These are phyloP conservation scores for Corythoichthys intestinalis DNA, from an alignment of 2,113 vertebrate species.

Conservation along the genomic window DNA sequence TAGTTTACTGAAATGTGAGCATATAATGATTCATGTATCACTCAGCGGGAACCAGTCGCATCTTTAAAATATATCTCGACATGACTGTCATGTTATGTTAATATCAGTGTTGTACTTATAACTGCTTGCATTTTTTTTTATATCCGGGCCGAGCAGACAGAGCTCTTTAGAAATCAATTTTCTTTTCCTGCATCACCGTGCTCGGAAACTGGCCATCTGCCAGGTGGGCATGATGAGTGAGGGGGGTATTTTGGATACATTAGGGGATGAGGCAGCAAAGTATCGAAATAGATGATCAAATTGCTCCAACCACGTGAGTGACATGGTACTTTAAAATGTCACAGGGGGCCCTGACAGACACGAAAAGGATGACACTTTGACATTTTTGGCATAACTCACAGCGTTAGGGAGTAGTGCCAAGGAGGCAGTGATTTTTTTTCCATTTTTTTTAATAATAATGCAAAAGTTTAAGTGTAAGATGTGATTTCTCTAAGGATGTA, in stretches of 20 bases:
- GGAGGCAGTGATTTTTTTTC: neutral
- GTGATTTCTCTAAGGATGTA: neutral
- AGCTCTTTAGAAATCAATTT: conserved; percentile 68
- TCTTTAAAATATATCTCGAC: conserved; percentile 54
- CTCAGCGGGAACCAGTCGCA: conserved; percentile 21
- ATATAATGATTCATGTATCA: conserved; percentile 25
- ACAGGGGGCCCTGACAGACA: neutral
- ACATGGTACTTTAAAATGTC: conserved; percentile 13
- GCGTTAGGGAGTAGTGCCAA: too few species aligned
- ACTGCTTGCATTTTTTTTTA: conserved; percentile 56
- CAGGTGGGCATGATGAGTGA: conserved; percentile 39
- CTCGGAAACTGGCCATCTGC: conserved; percentile 49
- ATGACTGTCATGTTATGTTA: conserved; percentile 51
- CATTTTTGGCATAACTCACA: conserved; percentile 1
- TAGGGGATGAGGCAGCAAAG: conserved; percentile 30
- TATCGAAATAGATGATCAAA: conserved; percentile 1
- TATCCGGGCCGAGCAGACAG: conserved; percentile 38
- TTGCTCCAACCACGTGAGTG: neutral
- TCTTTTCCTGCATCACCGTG: conserved; percentile 55
- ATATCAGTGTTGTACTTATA: conserved; percentile 53
- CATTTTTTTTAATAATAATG: neutral
- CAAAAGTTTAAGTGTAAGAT: neutral
- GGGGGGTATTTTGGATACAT: conserved; percentile 31
- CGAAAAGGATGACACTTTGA: neutral
- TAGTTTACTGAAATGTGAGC: conserved; percentile 32